Evolutionary conservation across 2,113 vertebrate species (phyloP).

Genomic region (Ondatra zibethicus): DNA sequence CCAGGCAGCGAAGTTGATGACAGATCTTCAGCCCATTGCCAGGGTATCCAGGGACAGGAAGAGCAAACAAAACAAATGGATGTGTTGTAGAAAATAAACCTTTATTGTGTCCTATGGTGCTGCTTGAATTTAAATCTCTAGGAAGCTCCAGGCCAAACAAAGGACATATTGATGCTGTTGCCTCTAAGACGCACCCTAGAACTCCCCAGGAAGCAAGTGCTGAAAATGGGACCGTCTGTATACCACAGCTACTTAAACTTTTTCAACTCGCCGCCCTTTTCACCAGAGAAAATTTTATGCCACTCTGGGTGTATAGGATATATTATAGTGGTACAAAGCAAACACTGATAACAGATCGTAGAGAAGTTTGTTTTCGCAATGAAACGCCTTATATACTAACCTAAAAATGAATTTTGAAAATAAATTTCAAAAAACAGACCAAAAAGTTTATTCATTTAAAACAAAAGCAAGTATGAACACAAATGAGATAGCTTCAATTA

Average conservation of each 20-base stretch:
- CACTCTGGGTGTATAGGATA: background rate
- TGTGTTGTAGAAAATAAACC: conserved; percentile 25
- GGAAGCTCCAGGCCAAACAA: background rate
- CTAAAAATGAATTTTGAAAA: background rate
- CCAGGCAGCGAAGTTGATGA: conserved; percentile 21
- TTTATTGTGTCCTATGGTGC: background rate
- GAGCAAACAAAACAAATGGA: background rate
- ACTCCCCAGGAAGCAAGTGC: conserved; percentile 25
- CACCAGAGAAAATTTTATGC: background rate
- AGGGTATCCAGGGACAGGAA: background rate
- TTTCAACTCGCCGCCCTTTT: background rate
- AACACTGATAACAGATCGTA: background rate
- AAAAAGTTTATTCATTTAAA: background rate
- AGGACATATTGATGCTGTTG: background rate
- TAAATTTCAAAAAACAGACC: background rate
- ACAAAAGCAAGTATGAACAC: background rate
- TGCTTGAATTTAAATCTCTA: conserved; percentile 37
- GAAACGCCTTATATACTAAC: background rate
- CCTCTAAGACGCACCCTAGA: background rate
- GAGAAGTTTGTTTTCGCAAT: background rate
- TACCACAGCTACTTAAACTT: background rate
- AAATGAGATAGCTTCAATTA: background rate
- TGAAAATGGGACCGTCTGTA: background rate
- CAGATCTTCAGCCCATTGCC: background rate
- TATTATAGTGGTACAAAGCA: background rate